These are phyloP conservation scores for Chlorospingus semifuscus DNA, from an alignment of 2,797 vertebrate genomes.

Conservation along the genomic window DNA sequence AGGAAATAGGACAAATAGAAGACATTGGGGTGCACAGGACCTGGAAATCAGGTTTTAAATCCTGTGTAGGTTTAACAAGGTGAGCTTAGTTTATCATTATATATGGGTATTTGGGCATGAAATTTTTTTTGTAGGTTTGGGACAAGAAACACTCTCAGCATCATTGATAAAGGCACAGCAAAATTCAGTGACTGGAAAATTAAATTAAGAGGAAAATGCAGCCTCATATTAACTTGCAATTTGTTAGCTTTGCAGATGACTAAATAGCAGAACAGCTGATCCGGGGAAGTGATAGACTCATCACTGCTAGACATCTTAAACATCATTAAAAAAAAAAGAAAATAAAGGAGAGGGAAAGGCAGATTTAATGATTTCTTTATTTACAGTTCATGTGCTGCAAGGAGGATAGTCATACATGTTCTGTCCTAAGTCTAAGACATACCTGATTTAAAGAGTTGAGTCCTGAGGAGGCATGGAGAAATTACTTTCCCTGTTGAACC, in stretches of 20 bases:
- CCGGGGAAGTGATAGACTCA: background rate
- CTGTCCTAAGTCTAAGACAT: background rate
- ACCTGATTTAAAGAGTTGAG: background rate
- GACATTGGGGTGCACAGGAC: background rate
- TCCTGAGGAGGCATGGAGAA: background rate
- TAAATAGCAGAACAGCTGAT: constrained; percentile 9
- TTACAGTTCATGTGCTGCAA: background rate
- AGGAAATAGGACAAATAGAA: background rate
- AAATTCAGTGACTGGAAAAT: constrained; percentile 12
- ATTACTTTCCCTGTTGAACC: background rate
- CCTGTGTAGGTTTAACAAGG: background rate
- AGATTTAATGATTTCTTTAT: background rate
- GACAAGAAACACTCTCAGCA: background rate
- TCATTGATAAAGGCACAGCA: background rate
- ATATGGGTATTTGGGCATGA: background rate
- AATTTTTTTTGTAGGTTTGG: background rate
- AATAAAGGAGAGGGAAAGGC: background rate
- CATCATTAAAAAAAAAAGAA: background rate
- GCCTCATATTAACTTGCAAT: background rate
- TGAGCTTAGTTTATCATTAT: background rate
- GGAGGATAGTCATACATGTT: background rate
- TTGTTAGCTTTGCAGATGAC: background rate
- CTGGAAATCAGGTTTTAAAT: background rate
- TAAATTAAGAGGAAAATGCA: background rate
- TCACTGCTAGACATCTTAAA: background rate